Conservation (phyloP, 2,113 vertebrate species). For the Colossoma macropomum region DNA sequence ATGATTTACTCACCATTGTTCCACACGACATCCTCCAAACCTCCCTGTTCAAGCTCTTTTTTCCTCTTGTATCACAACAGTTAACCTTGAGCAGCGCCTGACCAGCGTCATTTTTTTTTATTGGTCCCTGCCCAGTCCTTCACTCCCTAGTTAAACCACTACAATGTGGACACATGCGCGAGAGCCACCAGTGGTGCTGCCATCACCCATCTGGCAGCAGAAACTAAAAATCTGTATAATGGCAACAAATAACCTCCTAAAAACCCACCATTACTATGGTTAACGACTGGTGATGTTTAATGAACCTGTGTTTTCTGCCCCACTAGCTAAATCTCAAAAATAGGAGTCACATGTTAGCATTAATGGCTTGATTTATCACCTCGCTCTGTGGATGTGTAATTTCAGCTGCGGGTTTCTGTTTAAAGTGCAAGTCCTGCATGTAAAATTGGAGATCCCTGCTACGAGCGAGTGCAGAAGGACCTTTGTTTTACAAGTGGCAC, state of each 20-base stretch:
- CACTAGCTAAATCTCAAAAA: constrained; percentile 48
- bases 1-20: constrained; percentile 25
- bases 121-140: constrained; percentile 61
- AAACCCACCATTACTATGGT: constrained; percentile 63
- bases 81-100: constrained; percentile 69
- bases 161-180: constrained; percentile 39
- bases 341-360: constrained; percentile 56
- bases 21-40: constrained; percentile 63
- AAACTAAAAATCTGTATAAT: constrained; percentile 56
- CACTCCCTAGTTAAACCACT: constrained; percentile 59
- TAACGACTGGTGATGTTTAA: constrained; percentile 65
- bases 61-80: constrained; percentile 51
- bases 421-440: not conserved
- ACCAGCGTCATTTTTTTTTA: constrained; percentile 68
- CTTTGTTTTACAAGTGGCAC: constrained; percentile 8
- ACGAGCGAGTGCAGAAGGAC: constrained; percentile 12
- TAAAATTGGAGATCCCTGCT: not conserved
- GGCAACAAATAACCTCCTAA: constrained; percentile 58
- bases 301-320: constrained; percentile 48
- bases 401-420: constrained; percentile 2
- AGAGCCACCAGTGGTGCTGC: constrained; percentile 10
- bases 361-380: constrained; percentile 62
- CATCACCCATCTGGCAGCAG: constrained; percentile 64
- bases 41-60: constrained; percentile 36
- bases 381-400: constrained; percentile 15